Conservation (phyloP, 2,113 vertebrate species). For the Peromyscus leucopus region DNA sequence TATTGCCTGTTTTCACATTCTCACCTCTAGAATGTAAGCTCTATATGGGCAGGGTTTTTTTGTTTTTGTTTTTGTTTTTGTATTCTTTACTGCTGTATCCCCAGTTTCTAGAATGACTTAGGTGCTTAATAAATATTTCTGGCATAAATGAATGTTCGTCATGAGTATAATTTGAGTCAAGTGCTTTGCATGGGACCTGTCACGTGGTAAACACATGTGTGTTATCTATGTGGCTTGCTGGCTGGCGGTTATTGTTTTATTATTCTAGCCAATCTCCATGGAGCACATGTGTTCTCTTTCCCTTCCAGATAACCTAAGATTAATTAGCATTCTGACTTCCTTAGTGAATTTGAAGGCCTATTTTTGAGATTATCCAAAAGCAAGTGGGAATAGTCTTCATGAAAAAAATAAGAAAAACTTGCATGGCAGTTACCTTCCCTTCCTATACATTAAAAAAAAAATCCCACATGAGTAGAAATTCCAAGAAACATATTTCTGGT, state of each 20-base stretch:
- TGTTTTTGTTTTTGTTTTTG: neutral
- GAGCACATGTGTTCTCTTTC: neutral
- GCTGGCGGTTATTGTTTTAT: neutral
- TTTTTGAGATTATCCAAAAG: constrained; percentile 7
- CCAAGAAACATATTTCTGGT: neutral
- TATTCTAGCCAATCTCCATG: neutral
- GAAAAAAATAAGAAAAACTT: neutral
- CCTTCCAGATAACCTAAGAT: neutral
- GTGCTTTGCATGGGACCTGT: neutral
- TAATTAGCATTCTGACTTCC: neutral
- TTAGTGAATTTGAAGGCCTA: neutral
- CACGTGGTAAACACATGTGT: neutral
- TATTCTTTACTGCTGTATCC: constrained; percentile 63
- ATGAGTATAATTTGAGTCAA: neutral
- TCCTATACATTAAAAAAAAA: neutral
- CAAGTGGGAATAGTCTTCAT: neutral
- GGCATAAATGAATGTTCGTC: constrained; percentile 34
- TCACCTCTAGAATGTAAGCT: constrained; percentile 70
- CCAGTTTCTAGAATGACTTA: constrained; percentile 71
- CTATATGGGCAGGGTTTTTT: neutral
- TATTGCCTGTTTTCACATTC: constrained; percentile 62
- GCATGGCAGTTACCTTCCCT: neutral
- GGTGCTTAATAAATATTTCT: constrained; percentile 74
- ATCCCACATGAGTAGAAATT: neutral
- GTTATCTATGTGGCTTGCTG: neutral